A percentile compares a stretch with the other conserved stretches of the same genome.
These are phyloP conservation scores for Lasioglossum albipes DNA, from an alignment of 1,140 invertebrate genomes.

Conservation along the genomic window DNA sequence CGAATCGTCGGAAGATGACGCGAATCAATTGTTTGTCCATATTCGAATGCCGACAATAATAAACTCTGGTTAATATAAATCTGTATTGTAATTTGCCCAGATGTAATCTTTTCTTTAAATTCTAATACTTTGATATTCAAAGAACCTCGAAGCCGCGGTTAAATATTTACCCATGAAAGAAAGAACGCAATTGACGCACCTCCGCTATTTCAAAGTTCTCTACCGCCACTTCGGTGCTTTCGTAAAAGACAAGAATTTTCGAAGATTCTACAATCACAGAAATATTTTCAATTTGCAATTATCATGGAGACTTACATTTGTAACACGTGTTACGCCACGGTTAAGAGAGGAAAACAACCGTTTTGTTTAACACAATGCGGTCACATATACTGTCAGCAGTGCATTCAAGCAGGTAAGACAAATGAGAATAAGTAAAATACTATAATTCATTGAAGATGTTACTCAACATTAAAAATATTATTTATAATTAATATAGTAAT, in stretches of 20 bases:
- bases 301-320: slow-evolving; percentile 44
- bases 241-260: neutral
- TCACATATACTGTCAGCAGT: slow-evolving; percentile 48
- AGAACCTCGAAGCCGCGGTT: too few relatives aligned
- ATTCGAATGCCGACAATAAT: neutral
- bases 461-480: too few relatives aligned
- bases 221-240: neutral
- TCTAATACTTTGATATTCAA: too few relatives aligned
- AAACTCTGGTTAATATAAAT: too few relatives aligned
- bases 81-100: too few relatives aligned
- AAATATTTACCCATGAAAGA: too few relatives aligned
- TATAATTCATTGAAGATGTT: too few relatives aligned
- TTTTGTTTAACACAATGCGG: slow-evolving; percentile 51
- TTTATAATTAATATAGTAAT: too few relatives aligned
- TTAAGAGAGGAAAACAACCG: slow-evolving; percentile 36
- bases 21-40: neutral
- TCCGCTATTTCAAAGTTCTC: too few relatives aligned
- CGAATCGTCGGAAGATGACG: neutral
- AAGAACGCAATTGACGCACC: too few relatives aligned
- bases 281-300: too few relatives aligned
- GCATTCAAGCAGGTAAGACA: slow-evolving; percentile 39
- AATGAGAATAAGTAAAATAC: neutral
- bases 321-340: slow-evolving; percentile 43
- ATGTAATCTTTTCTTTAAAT: too few relatives aligned
- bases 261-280: neutral